These are phyloP conservation scores for Psix sp. DNA, from an alignment of 1,140 invertebrate species.

Conservation along the genomic window DNA sequence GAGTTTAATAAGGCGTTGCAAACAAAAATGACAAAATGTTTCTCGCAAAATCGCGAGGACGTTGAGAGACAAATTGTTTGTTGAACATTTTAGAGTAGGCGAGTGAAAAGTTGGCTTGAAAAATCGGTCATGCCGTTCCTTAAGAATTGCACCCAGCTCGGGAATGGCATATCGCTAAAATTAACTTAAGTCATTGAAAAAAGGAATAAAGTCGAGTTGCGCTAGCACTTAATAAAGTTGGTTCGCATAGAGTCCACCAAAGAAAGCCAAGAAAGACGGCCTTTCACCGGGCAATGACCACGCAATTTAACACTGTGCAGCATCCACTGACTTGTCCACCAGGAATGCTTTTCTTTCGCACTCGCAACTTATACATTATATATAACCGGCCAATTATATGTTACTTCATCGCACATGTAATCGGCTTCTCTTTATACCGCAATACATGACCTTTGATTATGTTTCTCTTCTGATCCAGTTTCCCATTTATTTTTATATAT, in stretches of 20 bases:
- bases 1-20: too few species aligned
- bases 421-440: slow-evolving; percentile 16
- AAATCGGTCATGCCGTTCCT: neutral
- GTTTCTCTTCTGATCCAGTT: slow-evolving; percentile 6
- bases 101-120: too few species aligned
- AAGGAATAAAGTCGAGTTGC: slow-evolving; percentile 26
- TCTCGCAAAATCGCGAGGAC: too few species aligned
- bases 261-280: slow-evolving; percentile 54
- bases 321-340: slow-evolving; percentile 42
- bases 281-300: slow-evolving; percentile 67
- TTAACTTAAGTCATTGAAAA: slow-evolving; percentile 34
- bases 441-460: slow-evolving; percentile 32
- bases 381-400: slow-evolving; percentile 29
- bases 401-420: slow-evolving; percentile 49
- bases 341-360: slow-evolving; percentile 40
- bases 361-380: slow-evolving; percentile 1
- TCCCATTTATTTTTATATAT: too few species aligned
- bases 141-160: slow-evolving; percentile 10
- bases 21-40: too few species aligned
- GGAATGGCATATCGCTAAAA: slow-evolving; percentile 3
- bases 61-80: too few species aligned
- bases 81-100: too few species aligned
- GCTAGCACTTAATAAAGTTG: slow-evolving; percentile 26
- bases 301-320: slow-evolving; percentile 34
- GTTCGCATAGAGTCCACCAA: slow-evolving; percentile 16